Conservation (phyloP, 2,888 invertebrate species). For the Apodemia hepburni region DNA sequence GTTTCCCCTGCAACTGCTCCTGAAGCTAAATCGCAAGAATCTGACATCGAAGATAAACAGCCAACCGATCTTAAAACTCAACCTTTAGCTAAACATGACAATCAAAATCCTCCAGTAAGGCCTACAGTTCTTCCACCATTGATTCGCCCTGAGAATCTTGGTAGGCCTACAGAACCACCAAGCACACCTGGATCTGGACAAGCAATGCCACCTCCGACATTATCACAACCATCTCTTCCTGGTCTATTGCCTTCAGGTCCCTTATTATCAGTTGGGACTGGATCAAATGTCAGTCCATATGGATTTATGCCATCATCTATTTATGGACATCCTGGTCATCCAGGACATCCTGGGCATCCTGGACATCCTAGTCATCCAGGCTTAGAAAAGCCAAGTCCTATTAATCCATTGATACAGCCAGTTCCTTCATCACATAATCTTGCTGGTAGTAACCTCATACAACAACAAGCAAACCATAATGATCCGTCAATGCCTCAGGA, state of each 20-base stretch:
- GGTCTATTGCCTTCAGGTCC: slow-evolving; percentile 80
- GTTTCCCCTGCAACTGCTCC: slow-evolving; percentile 69
- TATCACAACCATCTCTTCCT: slow-evolving; percentile 71
- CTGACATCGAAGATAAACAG: slow-evolving; percentile 66
- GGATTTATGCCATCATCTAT: slow-evolving; percentile 79
- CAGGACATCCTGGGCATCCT: slow-evolving; percentile 48
- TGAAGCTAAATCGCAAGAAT: slow-evolving; percentile 58
- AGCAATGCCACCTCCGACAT: slow-evolving; percentile 62
- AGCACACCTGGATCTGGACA: slow-evolving; percentile 57
- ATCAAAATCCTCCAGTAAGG: slow-evolving; percentile 47
- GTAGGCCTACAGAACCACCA: slow-evolving; percentile 57
- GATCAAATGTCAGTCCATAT: slow-evolving; percentile 80
- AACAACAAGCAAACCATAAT: slow-evolving; percentile 54
- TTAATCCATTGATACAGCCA: slow-evolving; percentile 65
- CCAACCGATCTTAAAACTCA: slow-evolving; percentile 71
- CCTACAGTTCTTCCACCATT: slow-evolving; percentile 59
- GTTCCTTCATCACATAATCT: slow-evolving; percentile 57
- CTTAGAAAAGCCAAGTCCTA: slow-evolving; percentile 61
- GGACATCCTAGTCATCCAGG: slow-evolving; percentile 51
- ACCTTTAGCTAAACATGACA: slow-evolving; percentile 55
- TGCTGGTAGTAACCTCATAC: slow-evolving; percentile 51
- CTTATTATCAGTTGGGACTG: slow-evolving; percentile 80
- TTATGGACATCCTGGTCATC: slow-evolving; percentile 55
- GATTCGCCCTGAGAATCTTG: slow-evolving; percentile 64
- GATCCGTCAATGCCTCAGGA: slow-evolving; percentile 74